A percentile compares a stretch with the other conserved stretches of the same genome.
phyloP scores from a whole-genome alignment of 1,140 invertebrate species.

The Dendroctonus ponderosae region DNA sequence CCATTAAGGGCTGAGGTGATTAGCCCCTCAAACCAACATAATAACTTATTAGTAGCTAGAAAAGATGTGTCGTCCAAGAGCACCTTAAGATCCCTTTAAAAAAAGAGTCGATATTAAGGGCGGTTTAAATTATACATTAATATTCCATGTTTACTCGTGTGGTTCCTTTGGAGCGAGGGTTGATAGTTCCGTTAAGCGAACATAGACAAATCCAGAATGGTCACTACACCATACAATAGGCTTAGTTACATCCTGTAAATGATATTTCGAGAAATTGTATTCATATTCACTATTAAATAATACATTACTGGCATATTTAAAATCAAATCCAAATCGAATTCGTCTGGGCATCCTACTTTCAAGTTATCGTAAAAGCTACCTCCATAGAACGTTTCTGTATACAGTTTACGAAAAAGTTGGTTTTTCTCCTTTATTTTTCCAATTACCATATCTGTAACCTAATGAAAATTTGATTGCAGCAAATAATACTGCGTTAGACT shows the following conservation, averaged over 20 bases:
- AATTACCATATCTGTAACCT: constrained; percentile 1
- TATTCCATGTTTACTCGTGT: too few relatives aligned
- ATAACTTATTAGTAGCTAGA: constrained; percentile 35
- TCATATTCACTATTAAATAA: constrained; percentile 11
- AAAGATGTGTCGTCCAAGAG: constrained; percentile 33
- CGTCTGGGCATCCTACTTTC: constrained; percentile 55
- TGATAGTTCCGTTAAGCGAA: too few relatives aligned
- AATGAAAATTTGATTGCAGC: background rate
- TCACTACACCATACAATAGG: too few relatives aligned
- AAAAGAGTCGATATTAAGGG: background rate
- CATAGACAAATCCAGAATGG: too few relatives aligned
- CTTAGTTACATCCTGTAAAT: too few relatives aligned
- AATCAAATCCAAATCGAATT: constrained; percentile 55
- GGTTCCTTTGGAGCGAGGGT: too few relatives aligned
- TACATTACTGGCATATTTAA: constrained; percentile 33
- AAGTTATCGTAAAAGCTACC: constrained; percentile 58
- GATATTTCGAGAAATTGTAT: background rate
- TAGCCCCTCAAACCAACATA: constrained; percentile 43
- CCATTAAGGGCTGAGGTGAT: constrained; percentile 33
- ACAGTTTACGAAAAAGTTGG: constrained; percentile 37
- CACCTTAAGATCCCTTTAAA: constrained; percentile 21
- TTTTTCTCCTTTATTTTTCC: constrained; percentile 25
- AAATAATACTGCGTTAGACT: too few relatives aligned
- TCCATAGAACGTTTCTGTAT: constrained; percentile 50
- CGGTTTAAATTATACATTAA: too few relatives aligned